Evolutionary conservation across 2,113 vertebrate genomes (phyloP).

Genomic region (Tichodroma muraria): DNA sequence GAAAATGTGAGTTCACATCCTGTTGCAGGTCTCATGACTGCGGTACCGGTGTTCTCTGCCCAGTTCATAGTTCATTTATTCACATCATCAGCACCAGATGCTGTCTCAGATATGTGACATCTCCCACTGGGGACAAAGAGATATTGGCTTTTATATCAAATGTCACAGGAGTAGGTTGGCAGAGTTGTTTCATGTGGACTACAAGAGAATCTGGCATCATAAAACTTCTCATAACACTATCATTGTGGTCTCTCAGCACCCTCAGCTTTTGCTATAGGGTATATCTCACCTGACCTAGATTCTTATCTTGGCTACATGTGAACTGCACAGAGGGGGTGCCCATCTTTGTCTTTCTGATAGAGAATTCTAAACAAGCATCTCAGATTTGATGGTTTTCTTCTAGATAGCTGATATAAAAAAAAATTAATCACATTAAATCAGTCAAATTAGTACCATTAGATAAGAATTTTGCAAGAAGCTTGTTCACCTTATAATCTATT

Average conservation of each 20-base stretch:
- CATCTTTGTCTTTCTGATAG: not conserved
- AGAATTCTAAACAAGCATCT: not conserved
- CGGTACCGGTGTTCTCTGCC: not conserved
- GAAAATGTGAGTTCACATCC: constrained; percentile 27
- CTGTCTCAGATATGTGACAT: not conserved
- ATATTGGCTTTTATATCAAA: not conserved
- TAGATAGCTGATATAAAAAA: not conserved
- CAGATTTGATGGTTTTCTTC: not conserved
- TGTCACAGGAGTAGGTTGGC: not conserved
- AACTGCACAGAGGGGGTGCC: not conserved
- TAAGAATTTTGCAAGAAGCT: not conserved
- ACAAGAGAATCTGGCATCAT: not conserved
- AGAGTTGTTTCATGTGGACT: not conserved
- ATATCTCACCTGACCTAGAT: not conserved
- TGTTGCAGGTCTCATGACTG: not conserved
- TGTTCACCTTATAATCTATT: not conserved
- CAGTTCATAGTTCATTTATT: not conserved
- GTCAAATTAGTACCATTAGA: not conserved
- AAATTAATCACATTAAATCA: not conserved
- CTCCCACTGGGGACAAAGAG: not conserved
- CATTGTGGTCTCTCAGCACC: not conserved
- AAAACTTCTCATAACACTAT: not conserved
- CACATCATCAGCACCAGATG: not conserved
- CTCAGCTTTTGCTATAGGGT: not conserved
- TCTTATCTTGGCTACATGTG: not conserved